Base-by-base conservation (phyloP, 2,888 invertebrate species). In the Noctua janthe region DNA sequence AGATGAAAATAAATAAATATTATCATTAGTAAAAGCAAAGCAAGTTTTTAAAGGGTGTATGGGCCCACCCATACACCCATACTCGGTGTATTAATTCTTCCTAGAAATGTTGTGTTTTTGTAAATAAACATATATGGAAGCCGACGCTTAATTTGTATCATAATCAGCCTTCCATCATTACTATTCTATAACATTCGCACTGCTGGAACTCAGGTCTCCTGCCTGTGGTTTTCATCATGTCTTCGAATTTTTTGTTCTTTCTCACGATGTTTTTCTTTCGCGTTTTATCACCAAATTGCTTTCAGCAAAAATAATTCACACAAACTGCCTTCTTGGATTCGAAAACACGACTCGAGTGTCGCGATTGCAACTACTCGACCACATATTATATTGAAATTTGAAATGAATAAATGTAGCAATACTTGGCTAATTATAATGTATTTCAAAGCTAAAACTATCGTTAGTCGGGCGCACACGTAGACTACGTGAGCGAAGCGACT, bases 391-490 rank as follows among this genome's bases (percentile, higher is more conserved):
- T 1, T 35, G 17, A 29, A 54, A 62, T 15, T 39, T 56, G 29
- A 35, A 59, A 69, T 83, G 39, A 62, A 72, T 72, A 43, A 59
- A 78, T 62, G 15, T 20, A 51, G n/a, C 35, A 78, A 84, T 75
- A 71, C 29, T 71, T 67, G 76, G 76, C 81, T 87, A 87, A 86
- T 86, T 86, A 84, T 23, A 81, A 75, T 74, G 74, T 77, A 79
- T 87, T 84, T 86, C 49, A 39, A 74, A 76, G 72, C 81, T 49
- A 77, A 75, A 81, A 71, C 72, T 79, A 77, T 76, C 79, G 64
- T 83, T 75, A 77, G 74, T 59, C 66, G 71, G 29, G 72, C 54
- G 69, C 72, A 67, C 74, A 69, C 78, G 75, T 78, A n/a, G 62
- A 49, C 29, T 23, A 86, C 86, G 86, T 83, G 85, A 83, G 76